phyloP scores from a whole-genome alignment of 2,113 vertebrate species.

The Neotragus pygmaeus region DNA sequence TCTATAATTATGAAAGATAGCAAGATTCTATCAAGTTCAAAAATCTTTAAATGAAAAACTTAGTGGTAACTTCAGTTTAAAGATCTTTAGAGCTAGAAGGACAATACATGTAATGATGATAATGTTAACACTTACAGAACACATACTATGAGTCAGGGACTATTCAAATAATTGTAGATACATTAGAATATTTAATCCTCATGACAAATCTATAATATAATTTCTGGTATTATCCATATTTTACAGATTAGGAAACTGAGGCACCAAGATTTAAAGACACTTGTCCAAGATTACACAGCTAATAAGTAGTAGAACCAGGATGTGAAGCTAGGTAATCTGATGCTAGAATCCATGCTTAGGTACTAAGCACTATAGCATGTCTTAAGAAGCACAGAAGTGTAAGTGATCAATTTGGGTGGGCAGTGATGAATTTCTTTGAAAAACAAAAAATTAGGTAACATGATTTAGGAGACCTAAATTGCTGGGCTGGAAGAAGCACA shows the following conservation, averaged over 20 bases:
- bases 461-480: neutral
- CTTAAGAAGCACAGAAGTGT: neutral
- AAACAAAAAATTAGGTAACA: neutral
- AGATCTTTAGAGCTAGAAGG: neutral
- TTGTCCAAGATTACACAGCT: neutral
- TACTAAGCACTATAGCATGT: neutral
- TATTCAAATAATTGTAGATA: neutral
- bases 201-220: neutral
- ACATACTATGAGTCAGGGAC: neutral
- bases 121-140: neutral
- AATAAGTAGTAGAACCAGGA: neutral
- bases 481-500: too few relatives aligned
- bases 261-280: neutral
- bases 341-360: neutral
- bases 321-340: neutral
- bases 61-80: neutral
- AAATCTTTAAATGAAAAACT: neutral
- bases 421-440: neutral
- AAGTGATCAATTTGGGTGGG: neutral
- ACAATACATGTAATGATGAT: neutral
- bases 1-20: neutral
- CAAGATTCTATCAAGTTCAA: neutral
- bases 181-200: neutral
- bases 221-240: neutral
- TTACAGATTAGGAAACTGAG: neutral